These are phyloP conservation scores for Mythimna albipuncta DNA, from an alignment of 2,888 invertebrate genomes.

Conservation along the genomic window DNA sequence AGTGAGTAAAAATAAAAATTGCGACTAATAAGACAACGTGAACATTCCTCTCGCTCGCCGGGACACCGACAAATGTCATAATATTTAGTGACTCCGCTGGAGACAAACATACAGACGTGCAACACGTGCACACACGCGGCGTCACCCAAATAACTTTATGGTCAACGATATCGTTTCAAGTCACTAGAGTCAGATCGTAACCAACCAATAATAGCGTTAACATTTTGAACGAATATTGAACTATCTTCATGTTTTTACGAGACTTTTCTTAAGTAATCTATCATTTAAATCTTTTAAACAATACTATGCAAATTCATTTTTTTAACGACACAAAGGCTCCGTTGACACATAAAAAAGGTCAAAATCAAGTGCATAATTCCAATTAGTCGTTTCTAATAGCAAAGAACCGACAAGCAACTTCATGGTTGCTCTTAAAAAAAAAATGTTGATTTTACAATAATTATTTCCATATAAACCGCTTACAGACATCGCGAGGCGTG, in stretches of 20 bases:
- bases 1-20: constrained; percentile 7
- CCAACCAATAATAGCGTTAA: background rate
- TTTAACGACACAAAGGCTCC: no score
- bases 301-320: no score
- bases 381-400: no score
- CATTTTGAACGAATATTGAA: background rate
- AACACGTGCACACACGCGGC: background rate
- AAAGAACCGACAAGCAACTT: no score
- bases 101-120: constrained; percentile 39
- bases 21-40: constrained; percentile 72
- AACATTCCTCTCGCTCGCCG: constrained; percentile 62
- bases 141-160: background rate
- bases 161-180: background rate
- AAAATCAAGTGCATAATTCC: no score
- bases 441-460: no score
- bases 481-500: no score
- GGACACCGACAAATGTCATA: constrained; percentile 80
- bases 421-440: no score
- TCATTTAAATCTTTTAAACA: background rate
- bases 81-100: constrained; percentile 70
- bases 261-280: background rate
- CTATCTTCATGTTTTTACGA: no score
- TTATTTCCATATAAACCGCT: no score
- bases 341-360: no score
- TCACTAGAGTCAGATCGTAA: no score